Conservation (phyloP, 2,113 vertebrate genomes). For the Phocoena sinus region DNA sequence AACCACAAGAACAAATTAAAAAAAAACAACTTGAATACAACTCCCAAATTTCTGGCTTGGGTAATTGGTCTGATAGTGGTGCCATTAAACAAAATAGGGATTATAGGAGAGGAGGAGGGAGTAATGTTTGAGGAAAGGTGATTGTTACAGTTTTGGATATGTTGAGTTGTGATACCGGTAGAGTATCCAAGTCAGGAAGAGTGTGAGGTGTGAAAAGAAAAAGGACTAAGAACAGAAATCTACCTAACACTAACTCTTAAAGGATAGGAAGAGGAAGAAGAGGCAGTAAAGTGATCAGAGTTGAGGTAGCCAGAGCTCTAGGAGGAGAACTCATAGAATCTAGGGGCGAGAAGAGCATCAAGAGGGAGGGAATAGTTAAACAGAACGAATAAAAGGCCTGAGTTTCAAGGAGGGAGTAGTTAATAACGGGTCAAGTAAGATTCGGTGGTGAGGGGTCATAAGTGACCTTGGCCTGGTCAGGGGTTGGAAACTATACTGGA, state of each 20-base stretch:
- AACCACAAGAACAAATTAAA: neutral
- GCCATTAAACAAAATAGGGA: neutral
- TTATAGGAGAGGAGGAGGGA: neutral
- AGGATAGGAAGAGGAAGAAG: neutral
- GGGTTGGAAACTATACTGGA: neutral
- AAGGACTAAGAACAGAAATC: neutral
- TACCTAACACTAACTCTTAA: neutral
- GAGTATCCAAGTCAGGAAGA: neutral
- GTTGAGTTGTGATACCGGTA: neutral
- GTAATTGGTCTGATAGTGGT: neutral
- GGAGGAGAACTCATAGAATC: neutral
- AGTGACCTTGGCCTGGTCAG: neutral
- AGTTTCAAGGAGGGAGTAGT: neutral
- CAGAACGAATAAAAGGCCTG: neutral
- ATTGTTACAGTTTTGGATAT: neutral
- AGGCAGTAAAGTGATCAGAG: neutral
- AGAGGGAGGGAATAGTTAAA: neutral
- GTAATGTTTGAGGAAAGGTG: neutral
- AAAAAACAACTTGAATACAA: neutral
- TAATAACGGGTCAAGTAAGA: neutral
- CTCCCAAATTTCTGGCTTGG: neutral
- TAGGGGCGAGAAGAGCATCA: neutral
- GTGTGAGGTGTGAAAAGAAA: neutral
- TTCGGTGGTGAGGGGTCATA: neutral
- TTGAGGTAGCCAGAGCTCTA: neutral